Conservation (phyloP, 2,113 vertebrate species). For the Megaleporinus macrocephalus region DNA sequence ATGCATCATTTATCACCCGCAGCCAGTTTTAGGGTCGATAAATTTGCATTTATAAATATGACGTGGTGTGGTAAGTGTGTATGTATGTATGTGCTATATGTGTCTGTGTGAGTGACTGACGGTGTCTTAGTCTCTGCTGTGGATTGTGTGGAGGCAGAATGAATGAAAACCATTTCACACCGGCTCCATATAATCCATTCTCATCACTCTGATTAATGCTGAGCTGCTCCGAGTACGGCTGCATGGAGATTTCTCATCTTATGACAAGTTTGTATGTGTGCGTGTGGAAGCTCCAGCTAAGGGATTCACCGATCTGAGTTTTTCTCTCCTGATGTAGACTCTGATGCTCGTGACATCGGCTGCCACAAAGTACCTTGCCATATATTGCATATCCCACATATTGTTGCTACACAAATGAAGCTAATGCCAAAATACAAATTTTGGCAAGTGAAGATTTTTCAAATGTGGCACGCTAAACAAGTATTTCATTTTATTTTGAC, state of each 20-base stretch:
- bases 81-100: conserved; percentile 17
- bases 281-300: no score
- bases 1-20: conserved; percentile 38
- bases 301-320: no score
- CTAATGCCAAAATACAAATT: no score
- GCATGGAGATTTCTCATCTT: conserved; percentile 18
- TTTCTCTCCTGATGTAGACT: no score
- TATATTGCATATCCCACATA: no score
- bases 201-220: conserved; percentile 61
- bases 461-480: no score
- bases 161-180: conserved; percentile 62
- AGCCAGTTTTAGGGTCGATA: conserved; percentile 39
- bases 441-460: no score
- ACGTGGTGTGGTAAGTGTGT: conserved; percentile 13
- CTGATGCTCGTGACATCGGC: no score
- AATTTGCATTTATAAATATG: conserved; percentile 37
- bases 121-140: not conserved
- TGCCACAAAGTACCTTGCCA: no score
- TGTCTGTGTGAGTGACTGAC: conserved; percentile 49
- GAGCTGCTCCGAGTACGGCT: conserved; percentile 23
- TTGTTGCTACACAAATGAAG: no score
- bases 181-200: conserved; percentile 59
- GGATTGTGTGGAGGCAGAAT: conserved; percentile 50
- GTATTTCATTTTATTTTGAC: no score
- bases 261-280: not conserved